Percentiles rank a stretch among this genome's conserved stretches.
These are phyloP conservation scores for Bombus haemorrhoidalis DNA, from an alignment of 1,140 invertebrate genomes.

Conservation along the genomic window DNA sequence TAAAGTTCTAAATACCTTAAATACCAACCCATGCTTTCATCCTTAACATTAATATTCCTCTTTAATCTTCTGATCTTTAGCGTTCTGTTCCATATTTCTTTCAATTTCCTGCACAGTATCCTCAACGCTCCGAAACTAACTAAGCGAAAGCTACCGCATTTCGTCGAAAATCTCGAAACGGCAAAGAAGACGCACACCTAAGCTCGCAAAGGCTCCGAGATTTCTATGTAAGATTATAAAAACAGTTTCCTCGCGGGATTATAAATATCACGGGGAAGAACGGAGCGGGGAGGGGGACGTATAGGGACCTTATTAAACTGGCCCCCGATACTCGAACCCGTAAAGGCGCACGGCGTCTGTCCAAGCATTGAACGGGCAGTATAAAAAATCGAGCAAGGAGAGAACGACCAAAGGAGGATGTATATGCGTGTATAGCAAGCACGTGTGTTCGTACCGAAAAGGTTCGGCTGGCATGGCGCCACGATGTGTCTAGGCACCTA, in stretches of 20 bases:
- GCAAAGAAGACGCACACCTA: neutral
- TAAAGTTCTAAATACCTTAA: too few relatives aligned
- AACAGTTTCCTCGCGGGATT: slow-evolving; percentile 60
- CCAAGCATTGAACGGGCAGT: neutral
- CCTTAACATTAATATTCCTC: too few relatives aligned
- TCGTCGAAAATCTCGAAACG: neutral
- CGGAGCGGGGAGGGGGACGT: rapidly evolving
- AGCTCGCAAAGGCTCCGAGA: slow-evolving; percentile 40
- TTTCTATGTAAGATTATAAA: slow-evolving; percentile 61
- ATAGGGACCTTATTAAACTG: slow-evolving; percentile 60
- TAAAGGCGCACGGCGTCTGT: slow-evolving; percentile 27
- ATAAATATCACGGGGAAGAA: slow-evolving; percentile 53
- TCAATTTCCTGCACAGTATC: neutral
- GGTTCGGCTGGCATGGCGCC: slow-evolving; percentile 68
- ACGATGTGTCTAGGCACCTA: slow-evolving; percentile 65
- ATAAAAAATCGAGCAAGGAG: slow-evolving; percentile 51
- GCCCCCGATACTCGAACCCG: slow-evolving; percentile 32
- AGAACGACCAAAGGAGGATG: neutral
- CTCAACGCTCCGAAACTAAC: neutral
- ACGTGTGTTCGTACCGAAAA: slow-evolving; percentile 39
- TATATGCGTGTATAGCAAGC: neutral
- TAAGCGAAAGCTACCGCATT: neutral
- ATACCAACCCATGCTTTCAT: too few relatives aligned
- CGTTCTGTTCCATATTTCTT: too few relatives aligned
- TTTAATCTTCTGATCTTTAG: too few relatives aligned